Conservation (phyloP, 2,797 vertebrate species). For the Adrianichthys oophorus region DNA sequence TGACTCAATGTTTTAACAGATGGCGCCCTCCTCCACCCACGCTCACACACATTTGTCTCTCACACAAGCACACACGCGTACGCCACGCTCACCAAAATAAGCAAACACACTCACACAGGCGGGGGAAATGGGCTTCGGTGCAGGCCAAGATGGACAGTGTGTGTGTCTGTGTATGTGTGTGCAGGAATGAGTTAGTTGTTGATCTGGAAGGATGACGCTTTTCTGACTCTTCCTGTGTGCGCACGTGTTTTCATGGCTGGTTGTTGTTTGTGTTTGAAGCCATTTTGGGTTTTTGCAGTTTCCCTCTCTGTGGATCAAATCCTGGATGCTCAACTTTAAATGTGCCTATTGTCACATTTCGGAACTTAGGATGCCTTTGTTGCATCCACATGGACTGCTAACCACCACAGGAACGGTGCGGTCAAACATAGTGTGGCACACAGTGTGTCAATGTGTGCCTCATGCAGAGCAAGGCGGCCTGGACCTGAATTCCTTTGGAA, state of each 20-base stretch:
- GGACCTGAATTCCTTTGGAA: background rate
- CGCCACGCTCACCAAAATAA: slow-evolving; percentile 29
- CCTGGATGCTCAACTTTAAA: background rate
- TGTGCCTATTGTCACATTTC: too few species aligned
- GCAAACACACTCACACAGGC: slow-evolving; percentile 25
- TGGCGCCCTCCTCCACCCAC: slow-evolving; percentile 38
- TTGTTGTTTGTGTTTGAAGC: background rate
- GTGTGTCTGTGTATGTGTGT: slow-evolving; percentile 2
- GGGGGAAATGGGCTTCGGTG: slow-evolving; percentile 16
- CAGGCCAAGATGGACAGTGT: slow-evolving; percentile 3
- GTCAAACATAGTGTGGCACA: background rate
- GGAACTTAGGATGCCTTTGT: background rate
- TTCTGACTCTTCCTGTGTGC: background rate
- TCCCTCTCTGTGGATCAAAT: slow-evolving; percentile 1
- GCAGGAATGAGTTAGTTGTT: background rate
- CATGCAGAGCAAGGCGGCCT: slow-evolving; percentile 7
- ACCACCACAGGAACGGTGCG: background rate
- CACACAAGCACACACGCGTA: slow-evolving; percentile 14
- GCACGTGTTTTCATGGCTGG: background rate
- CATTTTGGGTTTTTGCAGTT: background rate
- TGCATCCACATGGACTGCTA: too few species aligned
- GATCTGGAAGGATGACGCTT: background rate
- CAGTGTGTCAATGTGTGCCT: slow-evolving; percentile 1
- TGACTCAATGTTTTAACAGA: slow-evolving; percentile 61
- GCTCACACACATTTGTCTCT: slow-evolving; percentile 20